Conservation (phyloP, 1,140 invertebrate species). For the Tetragnatha versicolor region DNA sequence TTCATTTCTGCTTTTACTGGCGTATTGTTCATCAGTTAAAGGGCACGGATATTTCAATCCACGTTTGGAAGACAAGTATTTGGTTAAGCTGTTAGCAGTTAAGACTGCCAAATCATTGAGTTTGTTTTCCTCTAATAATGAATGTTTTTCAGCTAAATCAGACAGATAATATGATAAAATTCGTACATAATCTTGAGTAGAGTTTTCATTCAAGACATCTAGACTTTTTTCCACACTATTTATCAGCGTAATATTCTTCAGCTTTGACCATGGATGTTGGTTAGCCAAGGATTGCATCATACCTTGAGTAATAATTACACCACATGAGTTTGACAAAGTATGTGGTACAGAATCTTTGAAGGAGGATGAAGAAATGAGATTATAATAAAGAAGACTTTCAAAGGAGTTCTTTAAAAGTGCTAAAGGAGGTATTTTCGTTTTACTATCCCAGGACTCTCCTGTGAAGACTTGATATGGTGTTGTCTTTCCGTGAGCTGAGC, state of each 20-base stretch:
- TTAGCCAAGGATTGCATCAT: slow-evolving; percentile 10
- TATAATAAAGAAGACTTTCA: slow-evolving; percentile 19
- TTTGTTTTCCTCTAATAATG: slow-evolving; percentile 6
- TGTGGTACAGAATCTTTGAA: slow-evolving; percentile 3
- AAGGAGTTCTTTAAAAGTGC: slow-evolving; percentile 10
- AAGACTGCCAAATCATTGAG: slow-evolving; percentile 17
- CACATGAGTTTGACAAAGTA: not conserved
- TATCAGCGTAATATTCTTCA: slow-evolving; percentile 2
- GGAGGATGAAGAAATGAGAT: slow-evolving; percentile 21
- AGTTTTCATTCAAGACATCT: not conserved
- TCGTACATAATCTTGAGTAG: not conserved
- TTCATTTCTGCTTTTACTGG: not conserved
- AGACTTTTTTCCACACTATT: not conserved
- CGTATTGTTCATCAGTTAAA: too few species aligned
- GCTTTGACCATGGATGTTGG: not conserved
- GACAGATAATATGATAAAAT: slow-evolving; percentile 19
- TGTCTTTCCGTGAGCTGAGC: too few species aligned
- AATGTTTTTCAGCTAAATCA: slow-evolving; percentile 18
- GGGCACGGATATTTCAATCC: too few species aligned
- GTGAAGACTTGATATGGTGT: too few species aligned
- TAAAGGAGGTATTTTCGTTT: too few species aligned
- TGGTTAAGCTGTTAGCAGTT: slow-evolving; percentile 9
- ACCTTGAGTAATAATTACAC: not conserved
- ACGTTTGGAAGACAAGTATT: not conserved
- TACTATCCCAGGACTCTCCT: too few species aligned